Evolutionary conservation across 2,113 vertebrate genomes (phyloP), one percentile per base, ranked within the genome.

Genomic region (Calonectris borealis): DNA sequence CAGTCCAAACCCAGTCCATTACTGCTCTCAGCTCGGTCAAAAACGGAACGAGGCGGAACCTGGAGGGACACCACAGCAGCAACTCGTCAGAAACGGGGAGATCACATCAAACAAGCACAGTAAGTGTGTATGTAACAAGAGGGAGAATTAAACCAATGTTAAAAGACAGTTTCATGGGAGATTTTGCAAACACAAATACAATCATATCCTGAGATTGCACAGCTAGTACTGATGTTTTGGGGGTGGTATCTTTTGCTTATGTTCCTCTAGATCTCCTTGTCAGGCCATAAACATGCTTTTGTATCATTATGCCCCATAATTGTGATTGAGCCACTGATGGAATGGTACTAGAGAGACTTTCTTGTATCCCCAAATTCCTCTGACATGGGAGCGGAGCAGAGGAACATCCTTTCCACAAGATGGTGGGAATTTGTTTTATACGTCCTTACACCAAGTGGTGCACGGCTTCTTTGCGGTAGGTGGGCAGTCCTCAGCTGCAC

Each of bases 1-100:
- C 99, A 16, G 99, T 99, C 99, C 99, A 99, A 83, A 99, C 99
- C 99, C 99, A 99, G 98, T 99, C 99, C 99, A 99, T 99, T 95
- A 99, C 99, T 5, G 99, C 99, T 76, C 99, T 98, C 95, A 99
- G 97, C 97, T 99, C 99, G 0, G 99, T 99, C 97, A 99, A 96
- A 97, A 99, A 99, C 1, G 99, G 99, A 57, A 99, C 99, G 48
- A 99, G 96, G 29, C 99, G 99, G 96, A 99, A 99, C 95, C 99
- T 99, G 97, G 71, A 73, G 32, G 79, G 79, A 94, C 71, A 84
- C 9, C 65, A 94, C 13, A 65, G 94, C 66, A 97, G 51, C 13
- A 72, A 75, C 36, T 73, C 2, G 0, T 93, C 58, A 97, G 73
- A 91, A 85, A 60, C 7, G n/a, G 11, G 27, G 20, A 6, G 13